Evolutionary conservation across 2,113 vertebrate genomes (phyloP), one percentile per base, ranked within the genome.

Genomic region (Chloebia gouldiae): DNA sequence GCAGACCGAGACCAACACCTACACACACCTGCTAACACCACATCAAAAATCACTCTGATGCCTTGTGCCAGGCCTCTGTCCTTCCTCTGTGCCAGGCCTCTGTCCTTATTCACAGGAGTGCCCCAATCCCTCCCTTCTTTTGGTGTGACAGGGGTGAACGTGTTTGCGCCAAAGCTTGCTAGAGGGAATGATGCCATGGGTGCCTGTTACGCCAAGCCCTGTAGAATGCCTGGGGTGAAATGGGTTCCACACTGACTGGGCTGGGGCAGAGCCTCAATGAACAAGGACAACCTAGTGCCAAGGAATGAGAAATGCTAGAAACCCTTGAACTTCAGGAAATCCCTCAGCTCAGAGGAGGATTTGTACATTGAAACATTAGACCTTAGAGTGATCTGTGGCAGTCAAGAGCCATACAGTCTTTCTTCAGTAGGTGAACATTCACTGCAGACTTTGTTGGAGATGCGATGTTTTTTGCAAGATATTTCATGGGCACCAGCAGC

Each of bases 71-170:
- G 7, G 5, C 13, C 16, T 9, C 11, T 72, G 44, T 80, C 9
- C 33, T 63, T 17, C 17, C n/a, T n/a, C n/a, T 59, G 35, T 3
- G 1, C 21, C 18, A 27, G 7, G 5, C 13, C 16, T 9, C 11
- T 72, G 44, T 80, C 9, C 22, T 7, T 76, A 56, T 11, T 19
- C 59, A 4, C 23, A 86, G 27, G 7, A n/a, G 4, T 39, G 27
- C 4, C 28, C n/a, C 1, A 1, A 33, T 24, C 25, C 11, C 31
- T 82, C 7, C 18, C 4, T 61, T 70, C 31, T 57, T 79, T 50
- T 27, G 17, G 5, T 54, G 23, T 68, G 25, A 68, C 2, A 2
- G 4, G 4, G 12, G 6, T 0, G 1, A 11, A 20, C 0, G 0
- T 59, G 25, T 15, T 69, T n/a, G 54, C 5, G 3, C 5, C 1